Base-by-base conservation (phyloP, 2,888 invertebrate species). In the Drosophila buzzatii region DNA sequence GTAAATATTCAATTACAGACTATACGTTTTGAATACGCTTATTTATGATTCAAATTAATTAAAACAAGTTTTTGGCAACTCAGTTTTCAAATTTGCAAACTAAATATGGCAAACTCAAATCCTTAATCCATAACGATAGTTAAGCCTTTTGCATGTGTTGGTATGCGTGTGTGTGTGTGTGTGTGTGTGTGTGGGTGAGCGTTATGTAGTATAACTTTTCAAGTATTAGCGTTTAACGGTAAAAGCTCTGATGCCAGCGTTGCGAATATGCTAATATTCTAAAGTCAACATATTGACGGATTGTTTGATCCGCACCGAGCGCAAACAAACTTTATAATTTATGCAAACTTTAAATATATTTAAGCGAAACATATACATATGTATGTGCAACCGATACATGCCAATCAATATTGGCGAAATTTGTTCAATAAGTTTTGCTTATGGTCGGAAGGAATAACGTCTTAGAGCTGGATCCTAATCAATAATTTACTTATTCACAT, bases 221-320 rank as follows among this genome's bases (percentile, higher is more conserved):
- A 68, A 65, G 66, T 58, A 69, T 42, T 39, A 37, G 20, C 49
- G 55, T 59, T 58, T 70, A 73, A 70, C 49, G 65, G 62, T 55
- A 63, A 60, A 63, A 58, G 53, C 37, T 37, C 57, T 39, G 18
- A 16, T 45, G 49, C 57, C 62, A 42, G 56, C 23, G 53, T 49
- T 52, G 57, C 57, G 55, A 71, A 77, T 84, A 90, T 90, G 84
- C 74, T 82, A 82, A 90, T 90, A 27, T 80, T 82, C 56, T 76
- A 56, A 57, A 82, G 75, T 76, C 80, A 91, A 81, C 79, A 83
- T 71, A 81, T 91, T 89, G 84, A 86, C 71, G 73, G 57, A 68
- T 75, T 73, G 33, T 63, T 37, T 65, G 63, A 63, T 44, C 31
- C 27, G 12, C 31, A 9, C 27, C 51, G 42, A 35, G 35, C 58